These are phyloP conservation scores for Triplophysa bombifrons DNA, from an alignment of 2,797 vertebrate genomes.

Conservation along the genomic window DNA sequence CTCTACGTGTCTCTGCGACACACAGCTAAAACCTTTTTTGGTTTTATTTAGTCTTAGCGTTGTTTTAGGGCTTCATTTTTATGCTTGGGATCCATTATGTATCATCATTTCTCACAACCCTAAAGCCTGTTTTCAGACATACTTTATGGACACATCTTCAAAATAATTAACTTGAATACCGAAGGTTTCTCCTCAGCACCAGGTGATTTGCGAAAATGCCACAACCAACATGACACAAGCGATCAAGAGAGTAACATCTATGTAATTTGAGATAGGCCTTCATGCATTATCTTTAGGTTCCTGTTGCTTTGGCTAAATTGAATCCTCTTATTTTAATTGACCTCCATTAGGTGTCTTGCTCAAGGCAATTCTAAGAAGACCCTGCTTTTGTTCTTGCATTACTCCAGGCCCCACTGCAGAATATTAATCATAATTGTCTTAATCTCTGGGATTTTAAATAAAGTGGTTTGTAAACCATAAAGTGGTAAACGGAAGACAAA, in stretches of 20 bases:
- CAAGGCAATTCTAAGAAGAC: slow-evolving; percentile 69
- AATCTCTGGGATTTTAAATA: slow-evolving; percentile 76
- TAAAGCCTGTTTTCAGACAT: not conserved
- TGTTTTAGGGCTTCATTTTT: not conserved
- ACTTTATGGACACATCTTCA: not conserved
- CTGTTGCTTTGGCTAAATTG: slow-evolving; percentile 82
- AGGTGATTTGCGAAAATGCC: slow-evolving; percentile 73
- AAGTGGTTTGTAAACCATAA: slow-evolving; percentile 72
- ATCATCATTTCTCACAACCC: not conserved
- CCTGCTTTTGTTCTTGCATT: slow-evolving; percentile 67
- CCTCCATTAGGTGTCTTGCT: slow-evolving; percentile 77
- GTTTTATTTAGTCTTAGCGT: not conserved
- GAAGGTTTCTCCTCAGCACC: slow-evolving; percentile 48
- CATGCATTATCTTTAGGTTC: slow-evolving; percentile 79
- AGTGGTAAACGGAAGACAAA: slow-evolving; percentile 71
- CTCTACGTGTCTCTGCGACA: not conserved
- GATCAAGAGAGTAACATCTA: slow-evolving; percentile 68
- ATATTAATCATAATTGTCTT: slow-evolving; percentile 75
- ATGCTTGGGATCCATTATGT: not conserved
- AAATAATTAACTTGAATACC: not conserved
- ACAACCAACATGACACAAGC: slow-evolving; percentile 74
- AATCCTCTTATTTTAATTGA: slow-evolving; percentile 86
- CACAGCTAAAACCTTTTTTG: not conserved
- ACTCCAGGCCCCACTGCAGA: slow-evolving; percentile 73
- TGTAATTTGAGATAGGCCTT: slow-evolving; percentile 73